Base-by-base conservation (phyloP, 2,888 invertebrate species). In the Macaria notata region DNA sequence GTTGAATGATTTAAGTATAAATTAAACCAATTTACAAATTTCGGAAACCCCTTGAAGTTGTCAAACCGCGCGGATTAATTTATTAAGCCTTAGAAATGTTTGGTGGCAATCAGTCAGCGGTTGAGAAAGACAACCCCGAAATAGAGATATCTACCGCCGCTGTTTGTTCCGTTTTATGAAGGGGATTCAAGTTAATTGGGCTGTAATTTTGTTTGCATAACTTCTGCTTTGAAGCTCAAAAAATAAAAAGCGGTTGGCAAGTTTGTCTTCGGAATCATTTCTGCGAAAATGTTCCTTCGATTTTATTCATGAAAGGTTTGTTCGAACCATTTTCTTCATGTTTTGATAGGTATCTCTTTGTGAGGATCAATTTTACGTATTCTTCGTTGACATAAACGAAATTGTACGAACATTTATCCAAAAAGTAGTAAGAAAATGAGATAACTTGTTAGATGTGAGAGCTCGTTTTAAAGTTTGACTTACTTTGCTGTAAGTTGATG, bases 1-100 rank as follows among this genome's bases (percentile, higher is more conserved):
- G 76, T 78, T 81, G 76, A 81, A 81, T 78, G 76, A 76, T 76
- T 81, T 72, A 74, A 81, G 73, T 81, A 81, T 80, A 76, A 83
- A 80, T 80, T 79, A 76, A 83, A 81, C 75, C 79, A 79, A 80
- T 80, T 79, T 78, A 61, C 59, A 64, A 73, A 76, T 76, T 74
- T 72, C 61, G 63, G 59, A 72, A 75, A 75, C 70, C 71, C 67
- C 75, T 78, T 74, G 67, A 75, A 79, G 72, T 73, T 80, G 76
- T 76, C 74, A 76, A 83, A 77, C 69, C 71, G 69, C 59, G 65
- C 59, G 60, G 69, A 76, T 71, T 69, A 72, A 76, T 77, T 77
- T 72, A 75, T 76, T 70, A 77, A 73, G 76, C 63, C 63, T 66
- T 56, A 66, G 73, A 73, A 61, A 61, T 61, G 44, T 65, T 63